Base-by-base conservation (phyloP, 2,797 vertebrate genomes). In the Malurus splendens region DNA sequence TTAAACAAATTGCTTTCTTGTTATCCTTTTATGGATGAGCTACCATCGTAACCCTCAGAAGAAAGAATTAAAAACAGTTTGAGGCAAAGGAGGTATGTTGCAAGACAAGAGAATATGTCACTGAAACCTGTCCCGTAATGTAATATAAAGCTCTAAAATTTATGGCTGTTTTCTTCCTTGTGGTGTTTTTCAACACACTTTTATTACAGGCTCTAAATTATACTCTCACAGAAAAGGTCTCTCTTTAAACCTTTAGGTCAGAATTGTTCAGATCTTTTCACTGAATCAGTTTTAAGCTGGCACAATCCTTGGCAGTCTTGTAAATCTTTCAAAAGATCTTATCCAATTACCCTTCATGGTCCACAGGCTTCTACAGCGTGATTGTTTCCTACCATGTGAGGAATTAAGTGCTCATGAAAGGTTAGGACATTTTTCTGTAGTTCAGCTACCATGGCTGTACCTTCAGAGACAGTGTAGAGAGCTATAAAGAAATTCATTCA, bases 271-370 rank as follows among this genome's bases (percentile, higher is more conserved):
- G 95, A 95, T 96, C 95, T 96, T 96, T 97, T 96, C 96, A 96
- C 94, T 94, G 96, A 96, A 97, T 96, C 97, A 97, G 93, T 94
- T 97, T 96, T 97, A 97, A 97, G 95, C 96, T 94, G 89, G 93
- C 89, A 92, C 95, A 96, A 97, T 94, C 96, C 90, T 95, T 96
- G 95, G 94, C 95, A 97, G 92, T 87, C 95, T 96, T 96, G 95
- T 97, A 97, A 97, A 97, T 97, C 97, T 96, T 96, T 96, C 95
- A 95, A 92, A 96, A 96, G 96, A 97, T 96, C 94, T 97, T 97
- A 97, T 96, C 97, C 97, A 97, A 97, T 97, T 97, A 97, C 94
- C 93, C 94, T 96, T 97, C 96, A 96, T 89, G 96, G 97, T 95
- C 94, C 94, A 93, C 74, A 90, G 95, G 88, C 85, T 96, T 96